Percentiles rank a stretch among this genome's conserved stretches.
phyloP scores from a whole-genome alignment of 2,888 invertebrate genomes.

The Drosophila recens region DNA sequence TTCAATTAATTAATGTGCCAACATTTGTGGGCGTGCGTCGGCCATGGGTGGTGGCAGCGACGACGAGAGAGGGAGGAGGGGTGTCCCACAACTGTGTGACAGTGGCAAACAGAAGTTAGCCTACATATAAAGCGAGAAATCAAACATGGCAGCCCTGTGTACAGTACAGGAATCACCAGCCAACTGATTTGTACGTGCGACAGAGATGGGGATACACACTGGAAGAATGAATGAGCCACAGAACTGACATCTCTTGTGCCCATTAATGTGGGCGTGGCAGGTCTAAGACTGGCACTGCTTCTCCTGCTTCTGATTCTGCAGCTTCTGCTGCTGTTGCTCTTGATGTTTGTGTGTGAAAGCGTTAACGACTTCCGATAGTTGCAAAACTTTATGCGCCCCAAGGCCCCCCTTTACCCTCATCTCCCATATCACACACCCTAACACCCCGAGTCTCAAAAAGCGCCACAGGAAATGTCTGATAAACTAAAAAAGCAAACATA shows the following conservation, averaged over 20 bases:
- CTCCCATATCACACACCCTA: constrained; percentile 14
- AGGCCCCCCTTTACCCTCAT: not conserved
- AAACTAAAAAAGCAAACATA: constrained; percentile 61
- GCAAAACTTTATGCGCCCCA: constrained; percentile 60
- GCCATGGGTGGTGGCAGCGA: not conserved
- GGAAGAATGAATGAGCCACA: constrained; percentile 20
- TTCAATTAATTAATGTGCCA: constrained; percentile 81
- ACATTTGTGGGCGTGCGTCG: constrained; percentile 67
- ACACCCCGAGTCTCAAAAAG: constrained; percentile 57
- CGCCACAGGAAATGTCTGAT: constrained; percentile 72
- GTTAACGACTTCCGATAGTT: constrained; percentile 79
- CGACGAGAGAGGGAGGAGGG: not conserved
- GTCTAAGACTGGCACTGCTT: constrained; percentile 5
- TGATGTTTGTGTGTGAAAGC: constrained; percentile 65
- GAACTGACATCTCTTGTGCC: constrained; percentile 28
- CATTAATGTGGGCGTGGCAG: constrained; percentile 48
- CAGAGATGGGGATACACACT: not conserved
- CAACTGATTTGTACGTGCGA: constrained; percentile 11
- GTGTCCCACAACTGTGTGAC: constrained; percentile 56
- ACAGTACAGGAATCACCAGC: constrained; percentile 4
- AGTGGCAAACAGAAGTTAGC: constrained; percentile 72
- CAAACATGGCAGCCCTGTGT: constrained; percentile 69
- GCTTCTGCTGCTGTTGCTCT: constrained; percentile 19
- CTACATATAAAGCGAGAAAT: constrained; percentile 76
- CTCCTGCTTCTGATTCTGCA: not conserved